A percentile compares a stretch with the other conserved stretches of the same genome.
These are phyloP conservation scores for Trichacis sp. DNA, from an alignment of 2,888 invertebrate species.

Conservation along the genomic window DNA sequence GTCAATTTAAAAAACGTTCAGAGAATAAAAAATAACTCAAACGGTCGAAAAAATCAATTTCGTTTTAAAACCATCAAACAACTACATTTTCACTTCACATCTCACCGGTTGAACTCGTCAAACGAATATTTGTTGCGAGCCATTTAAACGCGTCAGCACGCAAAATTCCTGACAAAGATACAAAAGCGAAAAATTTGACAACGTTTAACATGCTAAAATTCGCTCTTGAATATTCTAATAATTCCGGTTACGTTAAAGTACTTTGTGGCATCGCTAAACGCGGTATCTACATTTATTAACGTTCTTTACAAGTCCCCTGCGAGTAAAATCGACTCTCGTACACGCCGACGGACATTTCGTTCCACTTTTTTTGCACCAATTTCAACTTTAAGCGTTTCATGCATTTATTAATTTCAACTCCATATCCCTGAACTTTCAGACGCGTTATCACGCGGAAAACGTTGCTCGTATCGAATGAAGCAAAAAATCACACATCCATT, in stretches of 20 bases:
- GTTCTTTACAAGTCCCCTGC: neutral
- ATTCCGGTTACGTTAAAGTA: neutral
- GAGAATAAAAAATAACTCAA: no score
- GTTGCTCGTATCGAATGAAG: neutral
- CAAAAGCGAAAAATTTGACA: neutral
- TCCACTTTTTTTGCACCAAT: slow-evolving; percentile 1
- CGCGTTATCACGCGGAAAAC: neutral
- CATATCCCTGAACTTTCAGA: neutral
- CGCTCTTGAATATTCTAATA: slow-evolving; percentile 1
- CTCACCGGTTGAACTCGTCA: no score
- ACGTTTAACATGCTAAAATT: neutral
- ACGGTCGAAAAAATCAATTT: no score
- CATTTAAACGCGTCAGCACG: neutral
- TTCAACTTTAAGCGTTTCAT: neutral
- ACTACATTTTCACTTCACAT: no score
- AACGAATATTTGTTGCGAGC: neutral
- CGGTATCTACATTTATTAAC: slow-evolving; percentile 4
- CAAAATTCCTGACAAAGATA: neutral
- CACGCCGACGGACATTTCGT: neutral
- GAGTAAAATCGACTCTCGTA: neutral
- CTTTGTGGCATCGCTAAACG: neutral
- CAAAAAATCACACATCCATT: no score
- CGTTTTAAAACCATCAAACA: no score
- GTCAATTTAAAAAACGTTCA: no score
- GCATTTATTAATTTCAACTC: neutral